phyloP scores from a whole-genome alignment of 1,140 invertebrate species.

The Epicauta chinensis region DNA sequence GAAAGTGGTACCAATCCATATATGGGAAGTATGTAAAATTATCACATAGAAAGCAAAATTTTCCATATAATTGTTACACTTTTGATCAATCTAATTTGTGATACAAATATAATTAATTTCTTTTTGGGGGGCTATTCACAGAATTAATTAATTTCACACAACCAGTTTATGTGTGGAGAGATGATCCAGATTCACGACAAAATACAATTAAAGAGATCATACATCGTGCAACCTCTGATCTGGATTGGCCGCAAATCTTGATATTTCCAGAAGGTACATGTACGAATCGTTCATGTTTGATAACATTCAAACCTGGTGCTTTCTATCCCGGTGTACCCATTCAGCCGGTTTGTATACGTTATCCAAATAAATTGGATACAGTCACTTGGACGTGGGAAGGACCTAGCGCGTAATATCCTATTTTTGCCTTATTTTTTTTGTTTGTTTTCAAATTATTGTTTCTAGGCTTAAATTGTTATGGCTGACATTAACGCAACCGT shows the following conservation, averaged over 20 bases:
- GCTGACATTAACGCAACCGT: slow-evolving; percentile 85
- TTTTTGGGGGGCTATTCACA: no score
- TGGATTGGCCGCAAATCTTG: slow-evolving; percentile 88
- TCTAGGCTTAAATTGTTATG: slow-evolving; percentile 77
- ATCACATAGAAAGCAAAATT: slow-evolving; percentile 12
- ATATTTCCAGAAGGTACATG: slow-evolving; percentile 96
- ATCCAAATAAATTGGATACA: slow-evolving; percentile 87
- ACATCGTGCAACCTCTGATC: slow-evolving; percentile 70
- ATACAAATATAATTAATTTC: no score
- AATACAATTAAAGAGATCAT: slow-evolving; percentile 90
- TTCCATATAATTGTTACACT: no score
- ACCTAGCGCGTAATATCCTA: slow-evolving; percentile 71
- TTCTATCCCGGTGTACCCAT: slow-evolving; percentile 92
- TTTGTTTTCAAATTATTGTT: slow-evolving; percentile 19
- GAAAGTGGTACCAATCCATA: slow-evolving; percentile 72
- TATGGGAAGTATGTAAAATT: slow-evolving; percentile 71
- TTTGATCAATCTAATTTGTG: no score
- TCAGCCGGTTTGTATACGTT: slow-evolving; percentile 87
- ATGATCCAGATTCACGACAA: slow-evolving; percentile 85
- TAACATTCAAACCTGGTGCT: slow-evolving; percentile 89
- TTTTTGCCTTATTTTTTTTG: no score
- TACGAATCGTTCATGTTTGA: slow-evolving; percentile 87
- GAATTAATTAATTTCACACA: slow-evolving; percentile 90
- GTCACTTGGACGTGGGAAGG: slow-evolving; percentile 98
- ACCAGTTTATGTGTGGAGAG: slow-evolving; percentile 88